A percentile compares a stretch with the other conserved stretches of the same genome.
Evolutionary conservation across 2,113 vertebrate species (phyloP).

Genomic region (Labeo rohita): DNA sequence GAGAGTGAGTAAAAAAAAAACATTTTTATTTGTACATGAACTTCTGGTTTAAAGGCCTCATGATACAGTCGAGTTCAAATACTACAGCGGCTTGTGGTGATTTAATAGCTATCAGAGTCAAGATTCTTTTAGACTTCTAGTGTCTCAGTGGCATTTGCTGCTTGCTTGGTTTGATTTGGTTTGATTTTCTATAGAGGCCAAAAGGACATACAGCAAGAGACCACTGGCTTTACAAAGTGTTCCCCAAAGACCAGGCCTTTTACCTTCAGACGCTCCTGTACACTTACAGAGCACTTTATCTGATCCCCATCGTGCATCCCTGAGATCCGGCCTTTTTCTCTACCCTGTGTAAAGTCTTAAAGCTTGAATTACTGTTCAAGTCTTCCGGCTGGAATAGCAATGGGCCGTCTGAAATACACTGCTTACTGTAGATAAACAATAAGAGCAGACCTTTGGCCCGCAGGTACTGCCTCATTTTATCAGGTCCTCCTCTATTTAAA

Average conservation of each 20-base stretch:
- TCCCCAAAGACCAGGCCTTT: neutral
- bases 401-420: too few relatives aligned
- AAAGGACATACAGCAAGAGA: neutral
- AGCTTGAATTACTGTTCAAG: neutral
- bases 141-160: neutral
- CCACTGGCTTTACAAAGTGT: neutral
- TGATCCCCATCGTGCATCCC: neutral
- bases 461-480: neutral
- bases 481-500: conserved; percentile 32
- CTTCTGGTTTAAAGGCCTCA: neutral
- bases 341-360: neutral
- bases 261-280: neutral
- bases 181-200: neutral
- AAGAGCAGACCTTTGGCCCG: neutral
- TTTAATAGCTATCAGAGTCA: neutral
- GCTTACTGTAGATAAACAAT: neutral
- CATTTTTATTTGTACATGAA: neutral
- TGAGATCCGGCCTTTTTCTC: neutral
- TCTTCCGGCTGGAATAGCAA: neutral
- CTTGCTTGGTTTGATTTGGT: neutral
- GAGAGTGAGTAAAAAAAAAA: neutral
- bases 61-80: too few relatives aligned
- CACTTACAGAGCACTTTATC: conserved; percentile 4
- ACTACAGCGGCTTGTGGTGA: neutral
- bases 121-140: neutral